These are phyloP conservation scores for Mesocricetus auratus DNA, from an alignment of 2,113 vertebrate genomes.

Conservation along the genomic window DNA sequence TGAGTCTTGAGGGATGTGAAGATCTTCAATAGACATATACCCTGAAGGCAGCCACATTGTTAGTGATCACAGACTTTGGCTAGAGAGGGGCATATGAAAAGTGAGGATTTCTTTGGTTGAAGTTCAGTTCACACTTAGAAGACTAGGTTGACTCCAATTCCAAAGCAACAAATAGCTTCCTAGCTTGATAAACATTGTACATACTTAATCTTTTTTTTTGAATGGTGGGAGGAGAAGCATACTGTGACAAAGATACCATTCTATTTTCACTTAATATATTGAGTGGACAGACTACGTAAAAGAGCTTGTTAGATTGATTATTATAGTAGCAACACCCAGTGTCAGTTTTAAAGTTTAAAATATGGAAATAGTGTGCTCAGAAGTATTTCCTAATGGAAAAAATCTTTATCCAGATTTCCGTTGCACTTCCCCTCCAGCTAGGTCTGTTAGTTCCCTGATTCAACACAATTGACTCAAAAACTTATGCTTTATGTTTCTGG, in stretches of 20 bases:
- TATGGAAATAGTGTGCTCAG: not conserved
- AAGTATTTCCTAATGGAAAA: not conserved
- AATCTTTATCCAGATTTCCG: not conserved
- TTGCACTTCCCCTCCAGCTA: not conserved
- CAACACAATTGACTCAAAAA: not conserved
- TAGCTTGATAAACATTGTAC: not conserved
- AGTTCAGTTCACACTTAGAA: not conserved
- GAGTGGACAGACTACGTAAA: not conserved
- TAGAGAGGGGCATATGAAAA: not conserved
- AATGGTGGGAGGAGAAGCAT: accelerated
- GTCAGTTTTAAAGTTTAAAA: constrained; percentile 19
- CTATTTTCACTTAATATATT: not conserved
- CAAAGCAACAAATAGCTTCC: not conserved
- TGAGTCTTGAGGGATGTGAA: not conserved
- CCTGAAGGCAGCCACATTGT: not conserved
- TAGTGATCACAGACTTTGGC: not conserved
- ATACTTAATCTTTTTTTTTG: not conserved
- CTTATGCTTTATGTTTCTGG: not conserved
- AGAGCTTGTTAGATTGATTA: not conserved
- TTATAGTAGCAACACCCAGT: not conserved
- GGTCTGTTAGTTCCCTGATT: not conserved
- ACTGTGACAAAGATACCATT: not conserved
- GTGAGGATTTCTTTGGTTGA: not conserved
- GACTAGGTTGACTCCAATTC: not conserved
- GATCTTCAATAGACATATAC: not conserved